Evolutionary conservation across 2,888 invertebrate species (phyloP).

Genomic region (Drosophila anomelani): DNA sequence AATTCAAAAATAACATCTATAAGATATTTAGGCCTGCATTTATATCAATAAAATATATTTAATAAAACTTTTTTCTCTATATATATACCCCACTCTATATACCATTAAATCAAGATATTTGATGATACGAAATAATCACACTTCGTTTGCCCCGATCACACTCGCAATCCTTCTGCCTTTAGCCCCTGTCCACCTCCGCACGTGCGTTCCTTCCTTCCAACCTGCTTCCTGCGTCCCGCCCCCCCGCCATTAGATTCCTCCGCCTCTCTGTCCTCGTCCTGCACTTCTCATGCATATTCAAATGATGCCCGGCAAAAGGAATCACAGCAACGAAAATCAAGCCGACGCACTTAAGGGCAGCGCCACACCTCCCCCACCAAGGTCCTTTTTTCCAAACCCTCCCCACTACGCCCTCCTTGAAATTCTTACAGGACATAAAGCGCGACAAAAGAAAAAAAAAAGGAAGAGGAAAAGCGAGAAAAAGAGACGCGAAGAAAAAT

Average conservation of each 20-base stretch:
- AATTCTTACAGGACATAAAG: constrained; percentile 67
- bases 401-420: not conserved
- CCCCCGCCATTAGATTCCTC: not conserved
- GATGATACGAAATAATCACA: not conserved
- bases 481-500: constrained; percentile 64
- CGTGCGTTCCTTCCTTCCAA: constrained; percentile 40
- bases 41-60: too few species aligned
- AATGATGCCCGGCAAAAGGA: constrained; percentile 45
- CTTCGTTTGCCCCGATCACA: constrained; percentile 1
- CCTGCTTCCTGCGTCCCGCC: not conserved
- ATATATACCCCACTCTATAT: too few species aligned
- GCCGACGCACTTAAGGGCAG: constrained; percentile 70
- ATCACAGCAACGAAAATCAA: constrained; percentile 74
- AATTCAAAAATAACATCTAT: too few species aligned
- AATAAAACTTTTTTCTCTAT: too few species aligned
- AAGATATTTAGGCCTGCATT: too few species aligned
- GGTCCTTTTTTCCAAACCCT: not conserved
- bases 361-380: constrained; percentile 27
- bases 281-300: constrained; percentile 70
- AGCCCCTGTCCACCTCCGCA: constrained; percentile 53
- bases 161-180: not conserved
- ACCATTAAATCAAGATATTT: too few species aligned
- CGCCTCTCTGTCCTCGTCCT: not conserved
- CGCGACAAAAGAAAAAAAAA: constrained; percentile 54
- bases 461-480: constrained; percentile 21